A percentile compares a stretch with the other conserved stretches of the same genome.
These are phyloP conservation scores for Drosophila sp. DNA, from an alignment of 1,140 invertebrate genomes.

Conservation along the genomic window DNA sequence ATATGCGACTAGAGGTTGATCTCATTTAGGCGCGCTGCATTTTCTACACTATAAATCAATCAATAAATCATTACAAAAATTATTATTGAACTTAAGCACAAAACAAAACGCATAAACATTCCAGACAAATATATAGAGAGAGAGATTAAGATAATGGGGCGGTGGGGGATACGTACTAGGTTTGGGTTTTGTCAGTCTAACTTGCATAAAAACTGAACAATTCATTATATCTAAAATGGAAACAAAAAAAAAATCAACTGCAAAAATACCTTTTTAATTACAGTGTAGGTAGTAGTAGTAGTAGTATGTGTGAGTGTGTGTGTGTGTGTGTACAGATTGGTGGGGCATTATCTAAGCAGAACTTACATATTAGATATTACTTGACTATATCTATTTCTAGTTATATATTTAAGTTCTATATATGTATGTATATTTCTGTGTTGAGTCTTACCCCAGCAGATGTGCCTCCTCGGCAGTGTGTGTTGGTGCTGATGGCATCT, in stretches of 20 bases:
- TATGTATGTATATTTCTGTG: conserved; percentile 31
- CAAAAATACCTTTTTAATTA: background rate
- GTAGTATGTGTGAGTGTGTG: conserved; percentile 4
- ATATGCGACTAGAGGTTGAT: conserved; percentile 21
- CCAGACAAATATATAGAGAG: background rate
- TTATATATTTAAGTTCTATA: background rate
- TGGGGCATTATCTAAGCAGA: conserved; percentile 34
- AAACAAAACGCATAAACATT: conserved; percentile 12
- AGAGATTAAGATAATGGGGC: conserved; percentile 16
- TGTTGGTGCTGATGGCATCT: conserved; percentile 83
- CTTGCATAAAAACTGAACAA: conserved; percentile 2
- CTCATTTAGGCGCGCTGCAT: conserved; percentile 13
- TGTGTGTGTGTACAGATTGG: conserved; percentile 15
- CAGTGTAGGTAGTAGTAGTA: background rate
- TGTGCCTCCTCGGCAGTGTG: conserved; percentile 83
- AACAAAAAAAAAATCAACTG: background rate
- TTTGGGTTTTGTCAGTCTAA: background rate
- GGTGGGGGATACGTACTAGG: conserved; percentile 23
- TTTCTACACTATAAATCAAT: conserved; percentile 17
- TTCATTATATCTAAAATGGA: background rate
- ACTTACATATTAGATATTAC: background rate
- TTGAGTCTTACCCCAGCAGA: conserved; percentile 81
- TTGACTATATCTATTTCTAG: conserved; percentile 24
- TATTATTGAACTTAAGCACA: background rate
- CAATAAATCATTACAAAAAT: conserved; percentile 13